Evolutionary conservation across 2,888 invertebrate genomes (phyloP).

Genomic region (Cheilosia grossa): DNA sequence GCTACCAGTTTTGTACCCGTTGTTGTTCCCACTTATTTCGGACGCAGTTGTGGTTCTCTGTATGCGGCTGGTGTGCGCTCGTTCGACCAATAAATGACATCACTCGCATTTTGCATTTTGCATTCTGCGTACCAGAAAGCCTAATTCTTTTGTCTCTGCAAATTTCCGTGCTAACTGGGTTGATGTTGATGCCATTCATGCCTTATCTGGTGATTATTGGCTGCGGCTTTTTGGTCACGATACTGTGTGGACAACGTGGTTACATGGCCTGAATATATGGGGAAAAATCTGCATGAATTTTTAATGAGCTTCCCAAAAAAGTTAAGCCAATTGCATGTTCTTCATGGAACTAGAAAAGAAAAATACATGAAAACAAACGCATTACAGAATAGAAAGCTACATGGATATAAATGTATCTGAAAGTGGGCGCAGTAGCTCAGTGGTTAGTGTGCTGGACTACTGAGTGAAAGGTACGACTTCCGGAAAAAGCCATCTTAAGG

Average conservation of each 20-base stretch:
- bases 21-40: slow-evolving; percentile 22
- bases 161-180: slow-evolving; percentile 9
- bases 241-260: slow-evolving; percentile 29
- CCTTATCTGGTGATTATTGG: slow-evolving; percentile 22
- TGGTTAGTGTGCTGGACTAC: too few relatives aligned
- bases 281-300: background rate
- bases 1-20: slow-evolving; percentile 32
- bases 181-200: slow-evolving; percentile 21
- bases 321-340: too few relatives aligned
- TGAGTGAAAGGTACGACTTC: too few relatives aligned
- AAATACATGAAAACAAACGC: too few relatives aligned
- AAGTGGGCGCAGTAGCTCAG: too few relatives aligned
- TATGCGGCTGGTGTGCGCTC: slow-evolving; percentile 19
- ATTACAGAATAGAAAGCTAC: too few relatives aligned
- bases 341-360: too few relatives aligned
- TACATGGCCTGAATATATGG: background rate
- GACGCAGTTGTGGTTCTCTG: slow-evolving; percentile 20
- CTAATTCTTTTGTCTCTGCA: slow-evolving; percentile 46
- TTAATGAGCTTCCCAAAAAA: too few relatives aligned
- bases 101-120: slow-evolving; percentile 43
- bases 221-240: slow-evolving; percentile 17
- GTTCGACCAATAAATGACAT: slow-evolving; percentile 55
- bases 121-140: slow-evolving; percentile 40
- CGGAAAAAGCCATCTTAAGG: too few relatives aligned
- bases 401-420: too few relatives aligned